These are phyloP conservation scores for Falco peregrinus DNA, from an alignment of 2,797 vertebrate genomes.

Conservation along the genomic window DNA sequence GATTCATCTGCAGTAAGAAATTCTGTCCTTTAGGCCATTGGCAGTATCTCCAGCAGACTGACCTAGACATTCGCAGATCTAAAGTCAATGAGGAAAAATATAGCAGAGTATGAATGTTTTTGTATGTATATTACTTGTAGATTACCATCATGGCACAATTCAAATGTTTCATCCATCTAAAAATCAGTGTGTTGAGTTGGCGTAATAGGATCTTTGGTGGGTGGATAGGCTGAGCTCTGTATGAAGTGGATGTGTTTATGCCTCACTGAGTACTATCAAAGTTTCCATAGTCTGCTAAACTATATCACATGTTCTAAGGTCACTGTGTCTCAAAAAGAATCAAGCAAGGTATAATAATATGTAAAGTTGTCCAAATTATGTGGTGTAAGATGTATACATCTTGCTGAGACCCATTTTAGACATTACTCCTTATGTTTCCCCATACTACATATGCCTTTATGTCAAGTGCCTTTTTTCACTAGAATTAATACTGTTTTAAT, in stretches of 20 bases:
- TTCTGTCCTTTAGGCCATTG: fast-evolving
- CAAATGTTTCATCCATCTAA: neutral
- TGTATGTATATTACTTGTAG: neutral
- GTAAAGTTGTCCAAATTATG: neutral
- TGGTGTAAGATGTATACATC: neutral
- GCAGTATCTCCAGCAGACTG: neutral
- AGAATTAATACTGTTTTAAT: neutral
- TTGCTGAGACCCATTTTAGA: neutral
- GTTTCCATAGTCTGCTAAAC: neutral
- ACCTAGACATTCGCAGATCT: neutral
- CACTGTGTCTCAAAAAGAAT: neutral
- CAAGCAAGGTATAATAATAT: neutral
- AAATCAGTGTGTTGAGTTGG: neutral
- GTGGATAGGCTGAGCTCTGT: neutral
- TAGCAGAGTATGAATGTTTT: neutral
- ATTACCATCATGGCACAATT: neutral
- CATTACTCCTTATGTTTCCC: neutral
- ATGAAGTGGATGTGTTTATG: neutral
- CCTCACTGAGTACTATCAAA: neutral
- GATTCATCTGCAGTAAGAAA: neutral
- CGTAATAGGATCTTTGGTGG: neutral
- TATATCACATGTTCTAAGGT: neutral
- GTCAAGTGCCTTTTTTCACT: neutral
- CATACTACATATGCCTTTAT: neutral
- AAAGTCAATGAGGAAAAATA: neutral